Evolutionary conservation across 2,888 invertebrate genomes (phyloP).

Genomic region (Megaustenia siamemsis): DNA sequence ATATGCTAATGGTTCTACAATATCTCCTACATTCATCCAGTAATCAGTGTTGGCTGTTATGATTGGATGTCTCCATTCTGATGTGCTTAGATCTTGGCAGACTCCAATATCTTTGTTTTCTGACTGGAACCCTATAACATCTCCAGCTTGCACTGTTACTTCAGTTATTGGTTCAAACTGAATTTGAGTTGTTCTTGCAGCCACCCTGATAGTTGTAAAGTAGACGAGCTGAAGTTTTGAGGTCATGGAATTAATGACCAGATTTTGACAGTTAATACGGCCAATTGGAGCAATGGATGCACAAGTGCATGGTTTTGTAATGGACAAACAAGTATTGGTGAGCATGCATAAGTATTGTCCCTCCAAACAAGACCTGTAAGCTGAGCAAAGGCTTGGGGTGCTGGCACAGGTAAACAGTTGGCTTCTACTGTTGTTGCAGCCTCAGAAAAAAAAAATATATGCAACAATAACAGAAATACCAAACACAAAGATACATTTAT

Average conservation of each 20-base stretch:
- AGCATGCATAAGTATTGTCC: constrained; percentile 62
- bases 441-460: constrained; percentile 42
- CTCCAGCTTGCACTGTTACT: constrained; percentile 44
- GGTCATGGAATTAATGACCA: not conserved
- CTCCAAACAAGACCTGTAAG: constrained; percentile 53
- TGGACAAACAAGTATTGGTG: constrained; percentile 59
- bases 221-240: constrained; percentile 20
- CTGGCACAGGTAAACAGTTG: constrained; percentile 54
- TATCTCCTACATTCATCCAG: constrained; percentile 41
- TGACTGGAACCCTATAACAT: constrained; percentile 66
- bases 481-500: not conserved
- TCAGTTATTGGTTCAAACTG: constrained; percentile 18
- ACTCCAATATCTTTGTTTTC: constrained; percentile 52
- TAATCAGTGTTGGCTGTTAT: constrained; percentile 55
- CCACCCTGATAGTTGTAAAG: constrained; percentile 45
- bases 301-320: constrained; percentile 66
- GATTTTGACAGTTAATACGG: constrained; percentile 11
- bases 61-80: constrained; percentile 56
- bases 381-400: constrained; percentile 51
- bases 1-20: constrained; percentile 10
- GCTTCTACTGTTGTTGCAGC: constrained; percentile 59
- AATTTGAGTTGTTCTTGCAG: constrained; percentile 58
- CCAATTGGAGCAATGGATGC: constrained; percentile 20
- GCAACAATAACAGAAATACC: not conserved
- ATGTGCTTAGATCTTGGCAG: constrained; percentile 56